A percentile compares a stretch with the other conserved stretches of the same genome.
Conservation (phyloP, 2,113 vertebrate species). For the Aspiorhynchus laticeps region DNA sequence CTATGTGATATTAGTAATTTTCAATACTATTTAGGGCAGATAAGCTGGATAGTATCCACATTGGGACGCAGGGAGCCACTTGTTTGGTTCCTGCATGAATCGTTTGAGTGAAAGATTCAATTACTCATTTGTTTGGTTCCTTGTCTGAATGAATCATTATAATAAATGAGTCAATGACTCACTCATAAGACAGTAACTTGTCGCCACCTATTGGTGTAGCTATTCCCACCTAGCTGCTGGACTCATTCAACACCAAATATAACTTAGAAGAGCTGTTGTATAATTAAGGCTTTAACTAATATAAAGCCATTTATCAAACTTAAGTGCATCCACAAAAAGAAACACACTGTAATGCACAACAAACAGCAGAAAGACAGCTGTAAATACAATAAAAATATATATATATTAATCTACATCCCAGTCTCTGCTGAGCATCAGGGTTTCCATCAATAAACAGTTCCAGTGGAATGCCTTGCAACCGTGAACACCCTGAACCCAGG, state of each 20-base stretch:
- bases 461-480: conserved; percentile 1
- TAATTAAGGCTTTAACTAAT: neutral
- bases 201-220: neutral
- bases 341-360: neutral
- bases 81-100: too few species aligned
- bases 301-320: neutral
- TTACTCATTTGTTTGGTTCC: too few species aligned
- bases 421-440: conserved; percentile 23
- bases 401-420: neutral
- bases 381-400: neutral
- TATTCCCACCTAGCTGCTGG: neutral
- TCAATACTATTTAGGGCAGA: too few species aligned
- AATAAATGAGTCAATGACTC: neutral
- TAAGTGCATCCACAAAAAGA: neutral
- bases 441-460: conserved; percentile 48
- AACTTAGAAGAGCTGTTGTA: neutral
- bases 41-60: too few species aligned
- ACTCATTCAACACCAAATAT: neutral
- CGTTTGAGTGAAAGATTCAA: too few species aligned
- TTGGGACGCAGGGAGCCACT: too few species aligned
- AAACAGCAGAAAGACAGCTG: neutral
- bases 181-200: neutral
- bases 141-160: too few species aligned
- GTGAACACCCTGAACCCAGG: neutral
- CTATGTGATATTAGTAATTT: too few species aligned